Evolutionary conservation across 2,888 invertebrate species (phyloP), one percentile per base, ranked within the genome.

Genomic region (Tipula vernalis): DNA sequence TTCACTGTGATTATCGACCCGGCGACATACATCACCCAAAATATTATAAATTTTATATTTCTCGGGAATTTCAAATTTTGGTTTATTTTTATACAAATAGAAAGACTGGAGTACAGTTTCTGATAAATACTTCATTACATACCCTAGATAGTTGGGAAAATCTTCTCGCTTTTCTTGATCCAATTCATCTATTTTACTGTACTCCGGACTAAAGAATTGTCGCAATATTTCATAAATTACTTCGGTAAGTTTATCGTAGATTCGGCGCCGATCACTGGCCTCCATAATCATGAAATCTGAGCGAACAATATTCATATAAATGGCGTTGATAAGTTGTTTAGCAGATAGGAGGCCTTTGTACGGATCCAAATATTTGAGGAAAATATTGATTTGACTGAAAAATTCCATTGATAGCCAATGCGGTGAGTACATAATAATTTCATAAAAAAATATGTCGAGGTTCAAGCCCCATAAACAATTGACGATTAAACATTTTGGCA

Each of bases 381-480:
- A 89, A 41, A 89, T 89, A 3, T 89, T 88, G 2, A 89, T 89
- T 1, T 89, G 88, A 57, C 90, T 90, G 41, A 89, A 89, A 87
- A 90, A 90, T 86, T 90, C 90, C 87, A 90, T 89, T 0, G 89
- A 87, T 86, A 90, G 90, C 90, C 90, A 90, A 36, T 89, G 89
- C 0, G 91, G 90, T 3, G 90, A 88, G 86, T 89, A 89, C 0
- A 88, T 86, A 13, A 91, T 47, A 85, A 89, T 88, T 88, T 91
- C 90, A 86, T 89, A 89, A 86, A 90, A 90, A 83, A 88, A 90
- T 87, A 88, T 87, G 18, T 90, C 89, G 5, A 91, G 87, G 10
- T 89, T 88, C n/a, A 90, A 86, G 13, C 89, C 88, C 90, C 90
- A 90, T 51, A 90, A 87, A 2, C 90, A 87, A 0, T 89, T 88